Evolutionary conservation across 2,888 invertebrate genomes (phyloP), one percentile per base, ranked within the genome.

Genomic region (Drosophila antonietae): DNA sequence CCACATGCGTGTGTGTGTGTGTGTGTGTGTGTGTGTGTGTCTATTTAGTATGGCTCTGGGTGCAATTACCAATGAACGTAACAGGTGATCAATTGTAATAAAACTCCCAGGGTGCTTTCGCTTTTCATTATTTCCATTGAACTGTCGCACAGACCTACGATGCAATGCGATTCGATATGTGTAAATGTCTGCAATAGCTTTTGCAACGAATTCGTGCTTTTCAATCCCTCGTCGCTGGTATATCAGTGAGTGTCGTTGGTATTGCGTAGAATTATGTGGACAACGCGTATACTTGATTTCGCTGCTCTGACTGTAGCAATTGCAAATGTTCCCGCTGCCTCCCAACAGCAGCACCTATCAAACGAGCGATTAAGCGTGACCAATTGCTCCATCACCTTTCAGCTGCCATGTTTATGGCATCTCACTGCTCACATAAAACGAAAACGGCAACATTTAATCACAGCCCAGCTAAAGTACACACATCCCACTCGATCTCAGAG

Each of bases 41-140:
- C 69, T 77, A 77, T 83, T 89, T 83, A 85, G 90, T 85, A 90
- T 90, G 78, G 88, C 87, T 83, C 83, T 86, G 90, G 87, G 87
- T 87, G 88, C 87, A 87, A 90, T 90, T 88, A 90, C 87, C 87
- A 88, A 86, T 90, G 80, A 82, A 89, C 82, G 91, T 90, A 90
- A 90, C 91, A 91, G 90, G 90, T 90, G 91, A 90, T 90, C 91
- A 90, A 90, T 91, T 90, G 89, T 89, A 89, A 89, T 84, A 88
- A 90, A 90, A 90, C 85, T 90, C 90, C 87, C 90, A 91, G 81
- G 83, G 79, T 88, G 87, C 80, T 88, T 89, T 89, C 86, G 76
- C 90, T 88, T 86, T 89, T 88, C 87, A 87, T 85, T 87, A 89
- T 85, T 88, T 75, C 73, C 89, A 82, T 84, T 84, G 82, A 76